Evolutionary conservation across 2,113 vertebrate species (phyloP), one percentile per base, ranked within the genome.

Genomic region (Furnarius figulus): DNA sequence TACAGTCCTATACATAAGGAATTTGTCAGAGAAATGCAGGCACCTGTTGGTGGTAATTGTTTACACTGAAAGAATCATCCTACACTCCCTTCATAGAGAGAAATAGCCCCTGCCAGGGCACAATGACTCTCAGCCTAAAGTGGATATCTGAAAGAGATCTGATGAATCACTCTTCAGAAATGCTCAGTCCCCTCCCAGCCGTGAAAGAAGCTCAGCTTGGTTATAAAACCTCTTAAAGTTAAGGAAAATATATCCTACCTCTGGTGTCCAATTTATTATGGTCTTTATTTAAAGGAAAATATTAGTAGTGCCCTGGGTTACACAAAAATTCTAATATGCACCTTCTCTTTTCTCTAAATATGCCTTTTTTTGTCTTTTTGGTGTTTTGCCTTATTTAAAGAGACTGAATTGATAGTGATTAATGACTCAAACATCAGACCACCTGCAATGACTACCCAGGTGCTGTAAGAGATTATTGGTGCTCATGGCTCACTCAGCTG

Each of bases 1-100:
- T 7, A 37, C 5, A 55, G 30, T 23, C 2, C 0, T 58, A n/a
- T 42, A 42, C 40, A 42, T 33, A 12, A 12, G 10, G 35, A 33
- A 59, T 63, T 75, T 14, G 31, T 21, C 59, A 81, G 55, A 74
- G 42, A 86, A 91, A 62, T 49, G 31, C 5, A 31, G 4, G 8
- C 12, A 49, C 4, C 6, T 59, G 1, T 27, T 30, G 5, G 16
- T 65, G 17, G 27, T 68, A 62, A 42, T 49, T 13, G 40, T 28
- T 46, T 87, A 24, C 22, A 55, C 20, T 19, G 53, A 53, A 52
- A 77, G 49, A 65, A 24, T 22, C 22, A 53, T 80, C 15, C 49
- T 62, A 35, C 2, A 3, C 12, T 55, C 21, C 7, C 8, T 81
- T 63, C 28, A 49, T 17, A n/a, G 46, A 71, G 50, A 52, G 46